A percentile compares a stretch with the other conserved stretches of the same genome.
Evolutionary conservation across 2,888 invertebrate species (phyloP).

Genomic region (Acleris sparsana): DNA sequence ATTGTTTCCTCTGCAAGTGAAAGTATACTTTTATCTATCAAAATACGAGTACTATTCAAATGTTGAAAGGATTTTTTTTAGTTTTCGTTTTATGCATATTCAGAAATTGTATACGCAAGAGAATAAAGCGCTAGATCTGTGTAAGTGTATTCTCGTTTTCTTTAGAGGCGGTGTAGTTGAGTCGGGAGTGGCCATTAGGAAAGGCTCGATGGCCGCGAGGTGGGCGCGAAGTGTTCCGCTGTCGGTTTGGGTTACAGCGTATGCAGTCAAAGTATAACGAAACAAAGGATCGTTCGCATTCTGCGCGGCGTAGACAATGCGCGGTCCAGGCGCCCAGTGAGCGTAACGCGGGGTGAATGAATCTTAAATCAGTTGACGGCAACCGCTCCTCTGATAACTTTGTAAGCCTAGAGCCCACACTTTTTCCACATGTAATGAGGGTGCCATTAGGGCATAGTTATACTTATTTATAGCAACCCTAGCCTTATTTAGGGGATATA

Average conservation of each 20-base stretch:
- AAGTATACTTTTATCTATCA: conserved; percentile 56
- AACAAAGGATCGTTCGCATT: conserved; percentile 78
- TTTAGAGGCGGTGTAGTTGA: conserved; percentile 67
- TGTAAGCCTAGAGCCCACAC: conserved; percentile 20
- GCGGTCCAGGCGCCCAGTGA: conserved; percentile 65
- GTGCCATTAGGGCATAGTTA: not conserved
- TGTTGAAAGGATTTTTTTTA: conserved; percentile 20
- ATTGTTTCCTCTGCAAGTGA: conserved; percentile 66
- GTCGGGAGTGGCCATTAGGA: conserved; percentile 56
- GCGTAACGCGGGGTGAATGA: conserved; percentile 78
- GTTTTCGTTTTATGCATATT: not conserved
- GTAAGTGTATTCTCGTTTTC: conserved; percentile 8
- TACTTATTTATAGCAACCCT: not conserved
- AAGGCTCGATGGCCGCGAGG: conserved; percentile 60
- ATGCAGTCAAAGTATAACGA: conserved; percentile 46
- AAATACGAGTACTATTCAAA: conserved; percentile 37
- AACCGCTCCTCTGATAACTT: conserved; percentile 45
- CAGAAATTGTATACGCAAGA: conserved; percentile 5
- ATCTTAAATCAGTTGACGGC: conserved; percentile 70
- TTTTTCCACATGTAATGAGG: conserved; percentile 5
- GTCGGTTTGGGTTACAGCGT: conserved; percentile 69
- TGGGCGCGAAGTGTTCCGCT: conserved; percentile 69
- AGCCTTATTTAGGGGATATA: too few relatives aligned
- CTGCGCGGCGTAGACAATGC: conserved; percentile 70
- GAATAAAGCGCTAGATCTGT: not conserved